Evolutionary conservation across 1,140 invertebrate species (phyloP).

Genomic region (Patella vulgata): DNA sequence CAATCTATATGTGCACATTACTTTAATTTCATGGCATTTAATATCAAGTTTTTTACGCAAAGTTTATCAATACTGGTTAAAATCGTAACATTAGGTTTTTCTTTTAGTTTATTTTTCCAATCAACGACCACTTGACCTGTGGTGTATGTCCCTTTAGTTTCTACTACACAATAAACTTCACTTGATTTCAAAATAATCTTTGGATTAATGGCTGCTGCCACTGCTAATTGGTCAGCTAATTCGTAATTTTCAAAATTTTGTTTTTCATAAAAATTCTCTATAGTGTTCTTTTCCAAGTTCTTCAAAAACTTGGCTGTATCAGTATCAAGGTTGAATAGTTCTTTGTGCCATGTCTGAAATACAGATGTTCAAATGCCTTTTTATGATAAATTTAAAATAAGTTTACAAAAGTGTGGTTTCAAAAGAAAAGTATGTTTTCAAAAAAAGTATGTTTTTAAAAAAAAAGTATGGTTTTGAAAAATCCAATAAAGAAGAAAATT

Average conservation of each 20-base stretch:
- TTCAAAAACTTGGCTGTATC: not conserved
- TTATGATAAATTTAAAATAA: too few species aligned
- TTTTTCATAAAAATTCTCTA: not conserved
- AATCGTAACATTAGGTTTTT: slow-evolving; percentile 2
- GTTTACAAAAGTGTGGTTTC: too few species aligned
- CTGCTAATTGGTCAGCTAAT: not conserved
- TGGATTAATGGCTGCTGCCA: slow-evolving; percentile 1
- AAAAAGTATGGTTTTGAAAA: too few species aligned
- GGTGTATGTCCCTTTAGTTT: not conserved
- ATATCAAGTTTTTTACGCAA: not conserved
- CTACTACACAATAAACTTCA: not conserved
- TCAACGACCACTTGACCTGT: slow-evolving; percentile 3
- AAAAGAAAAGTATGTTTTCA: too few species aligned
- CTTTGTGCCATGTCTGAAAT: slow-evolving; percentile 1
- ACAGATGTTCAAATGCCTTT: too few species aligned
- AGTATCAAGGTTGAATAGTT: not conserved
- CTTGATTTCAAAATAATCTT: not conserved
- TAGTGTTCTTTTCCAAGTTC: not conserved
- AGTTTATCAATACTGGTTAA: not conserved
- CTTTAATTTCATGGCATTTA: not conserved
- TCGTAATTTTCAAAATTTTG: not conserved
- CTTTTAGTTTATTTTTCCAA: not conserved
- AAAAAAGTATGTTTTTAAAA: too few species aligned
- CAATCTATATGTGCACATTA: too few species aligned
- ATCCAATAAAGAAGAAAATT: too few species aligned